Evolutionary conservation across 35 echinoderm and acorn worm genomes (phyloP), one percentile per base, ranked within the genome.

Genomic region (Ophioderma brevispina): DNA sequence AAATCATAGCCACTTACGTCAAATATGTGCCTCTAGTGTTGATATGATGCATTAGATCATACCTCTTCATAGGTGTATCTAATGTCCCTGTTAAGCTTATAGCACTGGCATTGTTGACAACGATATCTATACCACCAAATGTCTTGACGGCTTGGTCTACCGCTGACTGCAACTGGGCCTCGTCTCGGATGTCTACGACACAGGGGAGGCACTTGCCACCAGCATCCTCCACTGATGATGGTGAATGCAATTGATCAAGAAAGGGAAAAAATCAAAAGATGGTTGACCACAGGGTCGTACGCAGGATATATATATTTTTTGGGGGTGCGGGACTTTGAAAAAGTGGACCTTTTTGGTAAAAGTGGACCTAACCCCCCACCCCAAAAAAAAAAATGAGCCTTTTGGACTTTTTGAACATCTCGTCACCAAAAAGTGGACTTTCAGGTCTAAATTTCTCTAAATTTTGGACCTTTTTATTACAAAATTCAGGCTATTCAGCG

Each of bases 1-100:
- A 8, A 46, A 46, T 46, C 17, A 46, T 46, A 11, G 36, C 1
- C 25, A 35, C 97, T 95, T 91, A 99, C 97, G 82, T 86, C 19
- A 99, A 37, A 52, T 93, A 99, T 76, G 97, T 99, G 78, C 97
- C 97, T 88, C 97, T 99, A 91, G 94, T 84, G 49, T 99, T 99
- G 77, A 99, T 90, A 52, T 70, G 82, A 38, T 99, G 84, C 97
- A 99, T 99, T 39, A 99, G 89, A 52, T 99, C 97, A 91, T 93
- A 99, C 78, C 81, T 95, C 77, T 99, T 99, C 97, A 99, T 99
- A 0, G 82, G 35, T 79, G 92, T 95, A 6, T 85, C 35, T 5
- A 78, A 37, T 15, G 90, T 87, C 76, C 84, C 84, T 77, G 96
- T 92, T 11, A 98, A 55, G 76, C 86, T 92, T 52, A 98, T 98